Conservation (phyloP, 1,140 invertebrate species). For the Drosophila kikkawai region DNA sequence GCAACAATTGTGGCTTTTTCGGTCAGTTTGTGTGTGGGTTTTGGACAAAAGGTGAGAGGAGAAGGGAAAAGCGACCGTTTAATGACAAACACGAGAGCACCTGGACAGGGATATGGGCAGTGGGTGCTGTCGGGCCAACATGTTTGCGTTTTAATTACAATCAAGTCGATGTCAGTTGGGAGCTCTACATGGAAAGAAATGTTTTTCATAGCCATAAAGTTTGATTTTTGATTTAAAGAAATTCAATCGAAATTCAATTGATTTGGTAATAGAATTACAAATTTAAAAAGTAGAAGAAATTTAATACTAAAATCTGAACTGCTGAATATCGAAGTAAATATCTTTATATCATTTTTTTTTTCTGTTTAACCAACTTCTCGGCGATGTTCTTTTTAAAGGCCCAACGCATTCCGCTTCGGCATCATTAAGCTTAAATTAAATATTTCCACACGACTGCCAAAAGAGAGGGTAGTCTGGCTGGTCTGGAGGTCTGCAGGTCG, state of each 20-base stretch:
- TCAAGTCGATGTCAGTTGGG: conserved; percentile 52
- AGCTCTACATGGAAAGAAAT: neutral
- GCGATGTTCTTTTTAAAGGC: conserved; percentile 64
- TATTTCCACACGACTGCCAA: conserved; percentile 75
- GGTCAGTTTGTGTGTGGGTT: conserved; percentile 70
- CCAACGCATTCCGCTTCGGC: conserved; percentile 65
- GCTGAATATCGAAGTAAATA: neutral
- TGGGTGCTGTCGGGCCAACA: conserved; percentile 20
- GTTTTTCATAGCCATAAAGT: neutral
- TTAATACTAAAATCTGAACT: neutral
- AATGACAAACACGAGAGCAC: conserved; percentile 67
- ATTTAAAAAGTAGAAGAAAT: no score
- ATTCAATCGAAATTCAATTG: neutral
- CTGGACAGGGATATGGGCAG: conserved; percentile 24
- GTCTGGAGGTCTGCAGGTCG: conserved; percentile 12
- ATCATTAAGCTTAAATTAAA: conserved; percentile 83
- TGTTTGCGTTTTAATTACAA: conserved; percentile 81
- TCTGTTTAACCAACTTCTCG: neutral
- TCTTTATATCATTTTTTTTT: neutral
- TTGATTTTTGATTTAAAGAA: neutral
- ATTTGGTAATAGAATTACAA: no score
- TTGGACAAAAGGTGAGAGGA: conserved; percentile 15
- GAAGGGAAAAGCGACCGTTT: conserved; percentile 48
- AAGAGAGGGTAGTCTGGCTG: neutral
- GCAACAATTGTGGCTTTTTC: conserved; percentile 74